phyloP scores from a whole-genome alignment of 2,888 invertebrate genomes.

The Alitta virens region DNA sequence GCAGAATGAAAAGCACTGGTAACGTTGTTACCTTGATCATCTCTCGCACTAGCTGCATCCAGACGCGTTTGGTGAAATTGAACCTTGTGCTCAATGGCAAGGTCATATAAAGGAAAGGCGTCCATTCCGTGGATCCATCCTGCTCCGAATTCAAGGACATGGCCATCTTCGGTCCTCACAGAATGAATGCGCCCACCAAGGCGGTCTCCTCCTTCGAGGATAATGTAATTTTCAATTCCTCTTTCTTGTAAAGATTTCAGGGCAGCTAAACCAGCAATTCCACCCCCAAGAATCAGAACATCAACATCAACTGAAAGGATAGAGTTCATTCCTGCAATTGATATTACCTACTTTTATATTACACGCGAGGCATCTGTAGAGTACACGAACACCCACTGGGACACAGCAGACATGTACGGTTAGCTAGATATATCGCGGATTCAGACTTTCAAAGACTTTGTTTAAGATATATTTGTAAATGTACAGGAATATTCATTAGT shows the following conservation, averaged over 20 bases:
- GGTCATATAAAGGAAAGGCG: background rate
- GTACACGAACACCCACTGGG: too few species aligned
- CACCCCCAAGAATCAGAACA: background rate
- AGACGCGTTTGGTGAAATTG: too few species aligned
- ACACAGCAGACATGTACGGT: too few species aligned
- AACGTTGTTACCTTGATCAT: background rate
- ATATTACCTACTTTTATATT: too few species aligned
- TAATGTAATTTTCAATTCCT: background rate
- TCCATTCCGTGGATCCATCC: background rate
- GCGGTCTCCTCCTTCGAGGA: background rate
- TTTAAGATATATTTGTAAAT: too few species aligned
- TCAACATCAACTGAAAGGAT: background rate
- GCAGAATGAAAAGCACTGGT: background rate
- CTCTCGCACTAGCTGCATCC: background rate
- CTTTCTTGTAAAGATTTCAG: background rate
- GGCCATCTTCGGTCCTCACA: background rate
- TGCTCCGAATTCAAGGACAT: background rate
- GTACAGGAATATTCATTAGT: too few species aligned
- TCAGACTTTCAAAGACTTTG: too few species aligned
- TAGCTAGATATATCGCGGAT: too few species aligned
- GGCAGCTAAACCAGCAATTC: background rate
- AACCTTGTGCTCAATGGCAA: background rate
- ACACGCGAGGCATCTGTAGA: too few species aligned
- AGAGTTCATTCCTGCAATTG: too few species aligned
- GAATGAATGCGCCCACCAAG: background rate